Percentiles rank a stretch among this genome's conserved stretches.
These are phyloP conservation scores for Spongia lamella DNA, from an alignment of 37 sponge, comb jelly and placozoan species.

Conservation along the genomic window DNA sequence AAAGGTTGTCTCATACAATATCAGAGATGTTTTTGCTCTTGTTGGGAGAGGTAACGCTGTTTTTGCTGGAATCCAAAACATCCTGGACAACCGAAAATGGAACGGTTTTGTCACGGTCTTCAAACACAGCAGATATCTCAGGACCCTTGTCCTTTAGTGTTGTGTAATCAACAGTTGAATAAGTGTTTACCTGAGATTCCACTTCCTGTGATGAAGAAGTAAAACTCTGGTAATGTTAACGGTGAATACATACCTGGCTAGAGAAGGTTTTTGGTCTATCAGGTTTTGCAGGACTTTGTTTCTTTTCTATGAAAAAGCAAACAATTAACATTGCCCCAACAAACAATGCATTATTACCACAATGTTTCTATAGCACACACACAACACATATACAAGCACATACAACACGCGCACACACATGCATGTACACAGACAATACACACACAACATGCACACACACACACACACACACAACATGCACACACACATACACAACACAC, in stretches of 20 bases:
- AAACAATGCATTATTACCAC: too few species aligned
- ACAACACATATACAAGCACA: not conserved
- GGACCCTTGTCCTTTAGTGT: conserved; percentile 16
- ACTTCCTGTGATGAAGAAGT: too few species aligned
- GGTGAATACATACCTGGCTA: too few species aligned
- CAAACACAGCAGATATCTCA: not conserved
- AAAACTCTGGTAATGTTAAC: too few species aligned
- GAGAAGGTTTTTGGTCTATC: too few species aligned
- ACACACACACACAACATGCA: conserved; percentile 5
- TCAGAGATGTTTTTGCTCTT: conserved; percentile 9
- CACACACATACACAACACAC: conserved; percentile 1
- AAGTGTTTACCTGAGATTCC: not conserved
- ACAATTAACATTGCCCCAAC: too few species aligned
- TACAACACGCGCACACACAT: conserved; percentile 5
- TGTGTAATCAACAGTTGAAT: conserved; percentile 11
- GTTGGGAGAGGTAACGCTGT: not conserved
- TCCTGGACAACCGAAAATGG: conserved; percentile 2
- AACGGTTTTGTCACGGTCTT: not conserved
- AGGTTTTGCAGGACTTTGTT: too few species aligned
- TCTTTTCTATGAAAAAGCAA: too few species aligned
- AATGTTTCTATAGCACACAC: too few species aligned
- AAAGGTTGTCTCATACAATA: too few species aligned
- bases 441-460: conserved; percentile 2
- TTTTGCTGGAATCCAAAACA: not conserved
- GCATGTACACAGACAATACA: conserved; percentile 9